phyloP scores from a whole-genome alignment of 1,140 invertebrate genomes.

The Pygmarrhopalites habei region DNA sequence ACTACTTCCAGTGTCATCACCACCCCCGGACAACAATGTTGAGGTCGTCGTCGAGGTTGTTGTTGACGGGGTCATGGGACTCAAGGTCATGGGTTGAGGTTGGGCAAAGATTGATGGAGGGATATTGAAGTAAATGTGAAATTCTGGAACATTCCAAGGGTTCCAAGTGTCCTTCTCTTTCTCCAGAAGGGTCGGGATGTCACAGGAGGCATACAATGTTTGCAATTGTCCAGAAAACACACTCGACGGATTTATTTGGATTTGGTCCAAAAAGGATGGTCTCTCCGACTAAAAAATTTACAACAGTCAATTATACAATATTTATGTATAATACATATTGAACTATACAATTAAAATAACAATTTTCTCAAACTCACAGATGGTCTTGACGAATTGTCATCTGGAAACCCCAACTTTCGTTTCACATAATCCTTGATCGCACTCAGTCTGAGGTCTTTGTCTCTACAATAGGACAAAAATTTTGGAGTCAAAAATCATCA shows the following conservation, averaged over 20 bases:
- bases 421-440: slow-evolving; percentile 11
- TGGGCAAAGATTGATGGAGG: background rate
- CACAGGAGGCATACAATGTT: slow-evolving; percentile 24
- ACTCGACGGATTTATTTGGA: slow-evolving; percentile 4
- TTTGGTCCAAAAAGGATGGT: background rate
- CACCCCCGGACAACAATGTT: too few species aligned
- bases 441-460: slow-evolving; percentile 9
- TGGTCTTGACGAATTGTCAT: background rate
- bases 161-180: slow-evolving; percentile 28
- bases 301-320: background rate
- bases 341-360: background rate
- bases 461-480: slow-evolving; percentile 5
- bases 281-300: background rate
- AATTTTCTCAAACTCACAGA: background rate
- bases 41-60: too few species aligned
- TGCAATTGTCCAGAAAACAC: slow-evolving; percentile 22
- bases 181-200: slow-evolving; percentile 18
- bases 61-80: background rate
- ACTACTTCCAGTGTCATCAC: background rate
- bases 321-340: background rate
- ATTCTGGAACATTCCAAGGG: slow-evolving; percentile 23
- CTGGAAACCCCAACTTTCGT: background rate
- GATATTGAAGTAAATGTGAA: slow-evolving; percentile 31
- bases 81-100: background rate
- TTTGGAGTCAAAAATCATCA: too few species aligned